Conservation (phyloP, 2,797 vertebrate genomes). For the Lutjanus argentimaculatus region DNA sequence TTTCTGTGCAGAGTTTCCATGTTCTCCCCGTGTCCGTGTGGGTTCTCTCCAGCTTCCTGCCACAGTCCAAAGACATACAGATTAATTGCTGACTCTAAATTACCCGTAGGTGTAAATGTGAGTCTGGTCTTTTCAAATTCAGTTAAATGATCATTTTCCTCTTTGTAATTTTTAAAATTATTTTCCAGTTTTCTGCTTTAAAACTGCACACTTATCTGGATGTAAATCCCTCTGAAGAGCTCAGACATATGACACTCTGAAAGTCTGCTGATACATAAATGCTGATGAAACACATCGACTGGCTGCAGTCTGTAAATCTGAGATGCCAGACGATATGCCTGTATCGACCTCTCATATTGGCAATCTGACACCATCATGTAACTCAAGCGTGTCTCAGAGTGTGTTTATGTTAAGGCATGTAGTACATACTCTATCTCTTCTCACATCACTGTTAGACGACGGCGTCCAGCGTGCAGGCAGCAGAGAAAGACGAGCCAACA, state of each 20-base stretch:
- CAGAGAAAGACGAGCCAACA: conserved; percentile 17
- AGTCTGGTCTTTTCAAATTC: not conserved
- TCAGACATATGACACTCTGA: not conserved
- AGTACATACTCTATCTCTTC: not conserved
- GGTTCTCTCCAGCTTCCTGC: too few relatives aligned
- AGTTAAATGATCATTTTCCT: too few relatives aligned
- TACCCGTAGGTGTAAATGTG: too few relatives aligned
- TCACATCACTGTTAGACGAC: not conserved
- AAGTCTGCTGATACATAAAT: not conserved
- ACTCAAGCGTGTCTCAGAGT: not conserved
- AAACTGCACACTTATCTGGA: not conserved
- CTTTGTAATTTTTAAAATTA: not conserved
- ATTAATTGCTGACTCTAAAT: too few relatives aligned
- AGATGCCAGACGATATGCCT: conserved; percentile 9
- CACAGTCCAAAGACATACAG: too few relatives aligned
- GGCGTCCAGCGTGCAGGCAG: not conserved
- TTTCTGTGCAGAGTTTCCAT: too few relatives aligned
- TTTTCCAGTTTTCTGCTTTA: not conserved
- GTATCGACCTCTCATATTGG: not conserved
- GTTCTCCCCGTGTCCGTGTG: too few relatives aligned
- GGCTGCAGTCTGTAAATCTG: not conserved
- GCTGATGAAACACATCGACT: conserved; percentile 1
- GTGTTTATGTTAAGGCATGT: not conserved
- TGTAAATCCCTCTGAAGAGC: not conserved
- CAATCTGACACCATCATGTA: conserved; percentile 13